Evolutionary conservation across 2,113 vertebrate genomes (phyloP), one percentile per base, ranked within the genome.

Genomic region (Smithornis capensis): DNA sequence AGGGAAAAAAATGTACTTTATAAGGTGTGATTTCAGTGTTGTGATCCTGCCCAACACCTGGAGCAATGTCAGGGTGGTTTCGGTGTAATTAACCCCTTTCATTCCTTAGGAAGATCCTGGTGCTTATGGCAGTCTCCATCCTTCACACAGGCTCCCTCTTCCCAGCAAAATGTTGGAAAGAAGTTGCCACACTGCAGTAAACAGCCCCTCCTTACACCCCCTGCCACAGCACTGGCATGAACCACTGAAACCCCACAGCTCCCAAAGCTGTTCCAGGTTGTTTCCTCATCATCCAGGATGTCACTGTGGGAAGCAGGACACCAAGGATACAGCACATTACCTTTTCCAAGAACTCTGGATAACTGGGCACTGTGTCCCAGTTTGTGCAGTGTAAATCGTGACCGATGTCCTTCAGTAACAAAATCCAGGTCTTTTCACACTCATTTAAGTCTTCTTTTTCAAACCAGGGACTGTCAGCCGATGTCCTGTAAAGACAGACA

Each of bases 341-440:
- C 97, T 98, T 80, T 63, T 74, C 57, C 15, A 42, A 53, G 96
- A 78, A 97, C 68, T 84, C 25, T 0, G 98, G 98, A n/a, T 99
- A 96, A 35, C 94, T 92, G 69, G 98, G 97, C 82, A 98, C 84
- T 13, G 31, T 78, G 78, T 94, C 94, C 95, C 97, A 97, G 49
- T 22, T 42, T 57, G 93, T 62, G 35, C 76, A 28, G 2, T 89
- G 90, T 27, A 96, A 68, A 62, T 96, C 44, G 7, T 95, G 96
- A 79, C 90, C 78, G 35, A 97, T 89, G 68, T 95, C 81, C 89
- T 83, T 96, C 78, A 98, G 76, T 5, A 98, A 90, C 59, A 95
- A 56, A 12, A 89, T 86, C 98, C 98, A 99, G 22, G 98, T 45
- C 33, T 67, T 91, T 74, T 99, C 98, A 40, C 52, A 81, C 9